Evolutionary conservation across 2,113 vertebrate genomes (phyloP).

Genomic region (Coracopsis vasa): DNA sequence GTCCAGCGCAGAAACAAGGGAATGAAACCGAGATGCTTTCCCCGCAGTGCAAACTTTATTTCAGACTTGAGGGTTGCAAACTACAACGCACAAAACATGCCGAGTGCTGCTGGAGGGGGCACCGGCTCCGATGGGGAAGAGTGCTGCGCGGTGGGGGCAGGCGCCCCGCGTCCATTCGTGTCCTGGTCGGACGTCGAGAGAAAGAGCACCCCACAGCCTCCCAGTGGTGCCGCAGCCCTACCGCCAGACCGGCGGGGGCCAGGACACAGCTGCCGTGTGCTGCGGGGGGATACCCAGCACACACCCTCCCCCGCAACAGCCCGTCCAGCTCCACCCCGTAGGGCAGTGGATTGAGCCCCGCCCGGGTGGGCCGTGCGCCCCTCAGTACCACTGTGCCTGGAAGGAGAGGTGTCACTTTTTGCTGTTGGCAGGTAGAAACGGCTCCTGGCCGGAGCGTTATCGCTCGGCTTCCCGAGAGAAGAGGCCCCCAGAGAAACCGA

Average conservation of each 20-base stretch:
- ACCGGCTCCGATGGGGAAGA: neutral
- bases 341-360: neutral
- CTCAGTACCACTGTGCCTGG: neutral
- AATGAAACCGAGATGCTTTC: neutral
- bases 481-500: neutral
- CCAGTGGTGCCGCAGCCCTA: fast-evolving
- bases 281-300: fast-evolving
- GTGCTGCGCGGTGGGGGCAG: neutral
- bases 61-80: neutral
- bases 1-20: neutral
- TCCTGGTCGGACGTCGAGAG: too few relatives aligned
- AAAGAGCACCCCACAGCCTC: neutral
- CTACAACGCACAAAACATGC: neutral
- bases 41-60: neutral
- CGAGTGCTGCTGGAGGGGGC: neutral
- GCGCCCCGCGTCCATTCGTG: neutral
- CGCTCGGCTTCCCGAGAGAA: neutral
- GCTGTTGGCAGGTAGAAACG: neutral
- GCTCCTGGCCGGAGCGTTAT: too few relatives aligned
- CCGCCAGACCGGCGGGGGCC: neutral
- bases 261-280: neutral
- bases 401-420: neutral
- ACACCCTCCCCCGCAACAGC: neutral
- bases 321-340: neutral
- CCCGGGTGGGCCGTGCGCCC: too few relatives aligned